Conservation (phyloP, 2,113 vertebrate genomes). For the Emydocephalus ijimae region DNA sequence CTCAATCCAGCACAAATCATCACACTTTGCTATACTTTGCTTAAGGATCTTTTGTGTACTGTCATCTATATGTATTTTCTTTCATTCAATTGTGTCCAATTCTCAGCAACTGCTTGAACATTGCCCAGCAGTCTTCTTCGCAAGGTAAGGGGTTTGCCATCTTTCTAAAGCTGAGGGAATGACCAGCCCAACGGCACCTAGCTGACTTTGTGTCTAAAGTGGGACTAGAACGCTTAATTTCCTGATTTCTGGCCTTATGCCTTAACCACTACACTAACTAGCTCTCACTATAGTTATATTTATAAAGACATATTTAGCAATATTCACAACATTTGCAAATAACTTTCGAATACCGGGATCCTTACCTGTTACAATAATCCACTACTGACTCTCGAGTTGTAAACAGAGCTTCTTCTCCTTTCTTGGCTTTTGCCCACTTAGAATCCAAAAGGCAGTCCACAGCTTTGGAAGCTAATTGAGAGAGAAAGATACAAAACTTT, state of each 20-base stretch:
- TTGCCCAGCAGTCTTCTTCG: neutral
- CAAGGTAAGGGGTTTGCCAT: neutral
- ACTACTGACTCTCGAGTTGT: conserved; percentile 92
- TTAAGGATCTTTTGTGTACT: neutral
- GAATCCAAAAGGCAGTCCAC: conserved; percentile 97
- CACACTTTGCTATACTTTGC: rapidly evolving
- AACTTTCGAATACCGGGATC: neutral
- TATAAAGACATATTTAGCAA: neutral
- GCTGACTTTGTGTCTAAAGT: neutral
- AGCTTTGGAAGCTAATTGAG: conserved; percentile 87
- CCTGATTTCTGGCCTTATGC: neutral
- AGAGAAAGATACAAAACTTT: conserved; percentile 10
- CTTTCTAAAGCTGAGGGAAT: neutral
- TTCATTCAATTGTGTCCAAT: neutral
- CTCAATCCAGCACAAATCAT: neutral
- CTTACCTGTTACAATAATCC: conserved; percentile 96
- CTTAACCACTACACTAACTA: neutral
- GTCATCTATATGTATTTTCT: neutral
- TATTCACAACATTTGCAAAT: neutral
- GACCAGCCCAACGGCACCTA: neutral
- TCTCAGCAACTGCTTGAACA: neutral
- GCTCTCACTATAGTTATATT: neutral
- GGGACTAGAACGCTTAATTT: neutral
- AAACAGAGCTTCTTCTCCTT: conserved; percentile 93
- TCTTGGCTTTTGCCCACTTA: conserved; percentile 97